These are phyloP conservation scores for Muricea muricata DNA, from an alignment of 92 coral and sea anemone species.

Conservation along the genomic window DNA sequence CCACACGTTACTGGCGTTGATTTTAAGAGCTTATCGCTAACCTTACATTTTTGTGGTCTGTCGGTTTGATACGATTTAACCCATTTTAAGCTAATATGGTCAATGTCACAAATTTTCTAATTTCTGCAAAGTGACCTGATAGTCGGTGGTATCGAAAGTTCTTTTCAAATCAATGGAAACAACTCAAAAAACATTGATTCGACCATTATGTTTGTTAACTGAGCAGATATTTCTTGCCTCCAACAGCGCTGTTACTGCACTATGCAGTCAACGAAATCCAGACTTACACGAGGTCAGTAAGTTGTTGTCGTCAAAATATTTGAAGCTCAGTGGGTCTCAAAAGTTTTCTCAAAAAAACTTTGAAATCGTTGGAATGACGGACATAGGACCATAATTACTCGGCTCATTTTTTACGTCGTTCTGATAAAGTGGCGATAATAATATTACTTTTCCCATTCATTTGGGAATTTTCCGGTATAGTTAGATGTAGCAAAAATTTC, in stretches of 20 bases:
- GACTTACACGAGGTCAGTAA: constrained; percentile 26
- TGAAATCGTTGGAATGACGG: constrained; percentile 31
- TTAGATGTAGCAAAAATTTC: neutral
- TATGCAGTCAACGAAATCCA: constrained; percentile 39
- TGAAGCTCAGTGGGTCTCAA: constrained; percentile 25
- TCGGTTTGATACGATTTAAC: constrained; percentile 23
- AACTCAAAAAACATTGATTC: constrained; percentile 16
- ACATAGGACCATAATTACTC: constrained; percentile 53
- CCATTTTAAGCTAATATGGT: constrained; percentile 10
- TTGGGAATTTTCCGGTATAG: constrained; percentile 10
- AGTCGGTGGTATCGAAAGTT: constrained; percentile 32
- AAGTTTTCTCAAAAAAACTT: constrained; percentile 26
- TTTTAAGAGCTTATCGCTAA: neutral
- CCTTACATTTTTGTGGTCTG: constrained; percentile 32
- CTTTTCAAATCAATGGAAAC: constrained; percentile 38
- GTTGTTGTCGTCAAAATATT: constrained; percentile 20
- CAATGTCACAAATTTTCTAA: constrained; percentile 14
- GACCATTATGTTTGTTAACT: constrained; percentile 15
- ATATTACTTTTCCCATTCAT: constrained; percentile 6
- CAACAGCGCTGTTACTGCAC: constrained; percentile 22
- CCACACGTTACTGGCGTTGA: neutral
- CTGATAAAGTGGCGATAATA: constrained; percentile 24
- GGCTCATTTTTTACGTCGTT: neutral
- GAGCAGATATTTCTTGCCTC: constrained; percentile 25
- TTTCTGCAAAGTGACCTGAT: constrained; percentile 6